A percentile compares a stretch with the other conserved stretches of the same genome.
Evolutionary conservation across 2,797 vertebrate species (phyloP).

Genomic region (Pseudotriccus pelzelni): DNA sequence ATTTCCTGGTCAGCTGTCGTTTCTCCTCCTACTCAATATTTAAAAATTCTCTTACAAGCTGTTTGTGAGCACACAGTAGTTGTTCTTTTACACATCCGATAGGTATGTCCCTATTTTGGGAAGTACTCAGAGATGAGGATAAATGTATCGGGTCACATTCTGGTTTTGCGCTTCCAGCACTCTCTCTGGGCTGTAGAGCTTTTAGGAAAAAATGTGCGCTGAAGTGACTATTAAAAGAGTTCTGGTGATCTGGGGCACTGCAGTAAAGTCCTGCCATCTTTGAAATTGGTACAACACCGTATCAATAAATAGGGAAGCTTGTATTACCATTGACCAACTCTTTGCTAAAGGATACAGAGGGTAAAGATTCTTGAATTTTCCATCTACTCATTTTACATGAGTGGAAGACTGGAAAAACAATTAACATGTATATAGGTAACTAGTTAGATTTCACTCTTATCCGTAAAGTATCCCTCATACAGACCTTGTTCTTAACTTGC

Average conservation of each 20-base stretch:
- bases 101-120: constrained; percentile 56
- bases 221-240: neutral
- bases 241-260: neutral
- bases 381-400: constrained; percentile 27
- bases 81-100: constrained; percentile 38
- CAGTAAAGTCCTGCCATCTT: neutral
- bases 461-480: neutral
- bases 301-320: neutral
- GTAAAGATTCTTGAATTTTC: constrained; percentile 51
- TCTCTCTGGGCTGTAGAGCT: neutral
- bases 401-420: constrained; percentile 30
- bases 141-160: constrained; percentile 51
- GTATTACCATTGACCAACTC: constrained; percentile 13
- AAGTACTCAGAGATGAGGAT: constrained; percentile 28
- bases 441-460: neutral
- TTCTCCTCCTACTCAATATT: constrained; percentile 45
- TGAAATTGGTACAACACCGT: neutral
- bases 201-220: neutral
- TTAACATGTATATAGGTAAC: constrained; percentile 8
- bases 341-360: neutral
- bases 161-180: constrained; percentile 18
- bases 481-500: neutral
- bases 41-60: constrained; percentile 50
- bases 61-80: constrained; percentile 26
- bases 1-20: constrained; percentile 38